Conservation (phyloP, 2,888 invertebrate genomes). For the Sminthurides aquaticus region DNA sequence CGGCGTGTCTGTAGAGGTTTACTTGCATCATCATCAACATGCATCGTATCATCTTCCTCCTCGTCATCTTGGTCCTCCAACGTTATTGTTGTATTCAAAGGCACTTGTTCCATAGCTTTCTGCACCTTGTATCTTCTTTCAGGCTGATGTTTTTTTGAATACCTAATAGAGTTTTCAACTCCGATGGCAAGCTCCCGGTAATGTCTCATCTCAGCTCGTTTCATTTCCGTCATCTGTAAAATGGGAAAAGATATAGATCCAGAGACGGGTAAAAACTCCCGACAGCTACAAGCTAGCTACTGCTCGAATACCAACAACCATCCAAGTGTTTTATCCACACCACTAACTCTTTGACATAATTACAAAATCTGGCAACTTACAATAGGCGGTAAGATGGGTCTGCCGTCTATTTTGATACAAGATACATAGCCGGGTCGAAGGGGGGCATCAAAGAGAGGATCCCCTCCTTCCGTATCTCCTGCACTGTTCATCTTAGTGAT, state of each 20-base stretch:
- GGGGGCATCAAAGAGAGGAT: background rate
- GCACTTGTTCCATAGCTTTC: background rate
- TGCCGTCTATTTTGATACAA: conserved; percentile 64
- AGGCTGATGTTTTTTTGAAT: conserved; percentile 31
- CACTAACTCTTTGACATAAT: background rate
- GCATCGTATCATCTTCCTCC: background rate
- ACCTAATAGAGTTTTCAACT: conserved; percentile 50
- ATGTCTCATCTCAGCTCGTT: conserved; percentile 58
- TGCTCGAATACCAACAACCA: background rate
- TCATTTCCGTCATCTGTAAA: conserved; percentile 59
- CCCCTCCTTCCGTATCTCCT: background rate
- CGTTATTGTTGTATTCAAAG: conserved; percentile 6
- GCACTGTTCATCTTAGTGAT: conserved; percentile 1
- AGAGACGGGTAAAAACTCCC: too few species aligned
- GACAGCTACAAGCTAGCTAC: too few species aligned
- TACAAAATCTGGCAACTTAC: conserved; percentile 52
- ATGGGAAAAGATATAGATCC: conserved; percentile 17
- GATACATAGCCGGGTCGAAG: conserved; percentile 52
- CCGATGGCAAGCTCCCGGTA: conserved; percentile 61
- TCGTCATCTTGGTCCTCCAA: background rate
- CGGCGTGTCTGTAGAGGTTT: background rate
- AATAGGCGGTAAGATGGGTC: conserved; percentile 66
- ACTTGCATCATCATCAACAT: background rate
- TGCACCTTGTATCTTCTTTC: background rate
- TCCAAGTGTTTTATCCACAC: background rate